Evolutionary conservation across 2,797 vertebrate species (phyloP).

Genomic region (Neosalanx taihuensis): DNA sequence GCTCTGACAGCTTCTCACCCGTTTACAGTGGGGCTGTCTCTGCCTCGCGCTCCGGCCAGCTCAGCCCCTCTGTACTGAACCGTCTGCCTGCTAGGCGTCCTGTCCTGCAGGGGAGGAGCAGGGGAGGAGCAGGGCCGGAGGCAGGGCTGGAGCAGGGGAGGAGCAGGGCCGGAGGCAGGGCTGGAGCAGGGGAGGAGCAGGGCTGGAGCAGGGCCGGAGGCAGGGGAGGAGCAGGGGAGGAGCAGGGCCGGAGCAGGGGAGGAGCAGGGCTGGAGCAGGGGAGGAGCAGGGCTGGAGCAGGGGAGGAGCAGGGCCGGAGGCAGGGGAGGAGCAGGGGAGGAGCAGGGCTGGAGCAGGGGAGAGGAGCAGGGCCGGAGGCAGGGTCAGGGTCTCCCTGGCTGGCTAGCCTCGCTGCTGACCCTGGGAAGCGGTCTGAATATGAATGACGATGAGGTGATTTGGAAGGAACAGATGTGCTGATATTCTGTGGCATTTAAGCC

Average conservation of each 20-base stretch:
- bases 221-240: no score
- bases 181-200: no score
- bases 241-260: no score
- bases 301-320: no score
- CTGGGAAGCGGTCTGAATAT: constrained; percentile 50
- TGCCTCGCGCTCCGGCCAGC: constrained; percentile 27
- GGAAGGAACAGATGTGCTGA: constrained; percentile 46
- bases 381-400: constrained; percentile 23
- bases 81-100: constrained; percentile 1
- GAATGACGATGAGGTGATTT: constrained; percentile 49
- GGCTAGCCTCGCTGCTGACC: constrained; percentile 49
- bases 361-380: not conserved
- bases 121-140: constrained; percentile 29
- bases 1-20: constrained; percentile 27
- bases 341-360: no score
- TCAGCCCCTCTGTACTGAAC: constrained; percentile 20
- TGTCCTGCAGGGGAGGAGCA: constrained; percentile 29
- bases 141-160: constrained; percentile 36
- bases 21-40: constrained; percentile 28
- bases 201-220: no score
- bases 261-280: no score
- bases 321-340: no score
- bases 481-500: constrained; percentile 53
- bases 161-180: no score
- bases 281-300: no score